These are phyloP conservation scores for Sigmodon hispidus DNA, from an alignment of 2,113 vertebrate genomes.

Conservation along the genomic window DNA sequence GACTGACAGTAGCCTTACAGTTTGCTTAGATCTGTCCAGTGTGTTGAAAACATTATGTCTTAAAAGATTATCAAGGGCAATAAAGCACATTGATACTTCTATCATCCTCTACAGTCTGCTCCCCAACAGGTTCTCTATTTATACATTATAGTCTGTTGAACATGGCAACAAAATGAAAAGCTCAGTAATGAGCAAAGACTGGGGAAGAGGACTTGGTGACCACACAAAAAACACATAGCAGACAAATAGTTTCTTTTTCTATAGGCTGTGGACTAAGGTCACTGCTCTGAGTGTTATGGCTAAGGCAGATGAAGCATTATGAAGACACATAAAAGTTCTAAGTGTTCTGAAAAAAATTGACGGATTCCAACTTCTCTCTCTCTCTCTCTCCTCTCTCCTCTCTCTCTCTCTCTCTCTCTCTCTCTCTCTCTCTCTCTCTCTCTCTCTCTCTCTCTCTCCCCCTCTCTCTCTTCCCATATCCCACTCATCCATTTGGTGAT, in stretches of 20 bases:
- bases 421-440: not conserved
- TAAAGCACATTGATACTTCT: not conserved
- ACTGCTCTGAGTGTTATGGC: not conserved
- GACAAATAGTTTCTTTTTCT: not conserved
- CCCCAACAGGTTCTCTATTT: not conserved
- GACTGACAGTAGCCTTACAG: not conserved
- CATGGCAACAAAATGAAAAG: constrained; percentile 11
- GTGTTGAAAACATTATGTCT: constrained; percentile 1
- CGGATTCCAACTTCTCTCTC: not conserved
- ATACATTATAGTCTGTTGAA: not conserved
- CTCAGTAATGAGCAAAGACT: not conserved
- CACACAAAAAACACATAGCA: not conserved
- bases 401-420: not conserved
- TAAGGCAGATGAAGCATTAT: constrained; percentile 24
- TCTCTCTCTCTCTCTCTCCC: not conserved
- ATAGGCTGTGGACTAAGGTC: not conserved
- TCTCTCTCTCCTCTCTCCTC: constrained; percentile 12
- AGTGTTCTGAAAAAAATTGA: not conserved
- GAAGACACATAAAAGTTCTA: not conserved
- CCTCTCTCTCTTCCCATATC: constrained; percentile 22
- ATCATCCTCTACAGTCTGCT: not conserved
- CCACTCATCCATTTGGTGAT: constrained; percentile 47
- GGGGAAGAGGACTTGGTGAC: not conserved
- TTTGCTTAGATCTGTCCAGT: not conserved
- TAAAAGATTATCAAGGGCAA: constrained; percentile 42